Evolutionary conservation across 2,888 invertebrate genomes (phyloP), one percentile per base, ranked within the genome.

Genomic region (Emmelina monodactyla): DNA sequence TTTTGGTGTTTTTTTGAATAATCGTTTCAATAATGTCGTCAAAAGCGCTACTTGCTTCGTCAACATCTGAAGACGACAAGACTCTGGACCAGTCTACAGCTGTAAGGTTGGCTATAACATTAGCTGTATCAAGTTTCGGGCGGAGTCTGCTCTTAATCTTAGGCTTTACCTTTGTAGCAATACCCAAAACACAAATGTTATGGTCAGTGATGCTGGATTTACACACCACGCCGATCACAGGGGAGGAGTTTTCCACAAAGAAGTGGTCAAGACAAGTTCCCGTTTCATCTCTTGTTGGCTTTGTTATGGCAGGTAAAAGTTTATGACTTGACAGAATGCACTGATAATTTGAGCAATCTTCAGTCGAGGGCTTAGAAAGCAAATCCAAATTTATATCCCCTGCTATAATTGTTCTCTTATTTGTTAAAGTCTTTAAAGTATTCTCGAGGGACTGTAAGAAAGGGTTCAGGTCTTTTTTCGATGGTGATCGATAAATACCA

Each of bases 261-360:
- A n/a, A n/a, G n/a, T n/a, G n/a, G n/a, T n/a, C n/a, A n/a, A n/a
- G n/a, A 10, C 22, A 10, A 22, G 3, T 13, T 2, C 32, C 22
- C 22, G 12, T 5, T 14, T 22, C 13, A 6, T 11, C 22, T 22
- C 32, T 22, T 2, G 32, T 22, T 4, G 32, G 22, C 5, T 13
- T 22, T 9, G 22, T 22, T 13, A 32, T 32, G 3, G 32, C 32
- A n/a, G 32, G 32, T 14, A 32, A 12, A 1, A 32, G 22, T 14
- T 32, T 22, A 14, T 32, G 22, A 22, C 22, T 14, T 5, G 32
- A 22, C 2, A 32, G 22, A 2, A 32, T 5, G 14, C 4, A 22
- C 2, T 22, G 14, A 12, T 32, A 32, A 14, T 32, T 14, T 2
- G 32, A 12, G 10, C 22, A 22, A 9, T 14, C 4, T 11, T 28